phyloP scores from a whole-genome alignment of 2,113 vertebrate genomes.

The Gobio gobio region DNA sequence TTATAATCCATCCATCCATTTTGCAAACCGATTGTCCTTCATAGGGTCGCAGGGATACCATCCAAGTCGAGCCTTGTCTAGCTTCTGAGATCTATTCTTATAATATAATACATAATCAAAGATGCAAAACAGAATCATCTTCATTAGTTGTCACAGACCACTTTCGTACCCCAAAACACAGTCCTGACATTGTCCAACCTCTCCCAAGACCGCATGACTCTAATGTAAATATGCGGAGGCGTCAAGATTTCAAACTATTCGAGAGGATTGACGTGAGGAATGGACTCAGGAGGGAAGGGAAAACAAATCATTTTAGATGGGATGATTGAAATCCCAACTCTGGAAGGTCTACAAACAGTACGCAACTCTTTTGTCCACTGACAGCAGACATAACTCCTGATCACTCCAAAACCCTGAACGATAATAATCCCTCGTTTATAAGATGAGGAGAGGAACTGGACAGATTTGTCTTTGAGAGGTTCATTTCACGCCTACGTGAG shows the following conservation, averaged over 20 bases:
- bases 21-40: background rate
- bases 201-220: background rate
- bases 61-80: background rate
- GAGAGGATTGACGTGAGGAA: constrained; percentile 18
- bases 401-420: background rate
- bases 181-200: constrained; percentile 8
- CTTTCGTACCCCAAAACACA: background rate
- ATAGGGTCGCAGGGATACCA: background rate
- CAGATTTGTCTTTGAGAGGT: constrained; percentile 42
- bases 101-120: background rate
- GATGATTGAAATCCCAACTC: constrained; percentile 34
- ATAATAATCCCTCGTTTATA: constrained; percentile 41
- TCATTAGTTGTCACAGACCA: background rate
- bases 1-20: background rate
- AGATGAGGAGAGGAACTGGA: constrained; percentile 25
- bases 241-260: background rate
- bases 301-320: constrained; percentile 31
- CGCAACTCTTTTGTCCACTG: background rate
- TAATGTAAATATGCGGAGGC: constrained; percentile 12
- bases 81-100: background rate
- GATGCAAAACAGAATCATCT: background rate
- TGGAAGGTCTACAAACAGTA: constrained; percentile 38
- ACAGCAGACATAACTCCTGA: constrained; percentile 35
- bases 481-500: constrained; percentile 8
- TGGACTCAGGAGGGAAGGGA: background rate